These are phyloP conservation scores for Mastigias papua DNA, from an alignment of 30 jellyfish, hydroid and myxozoan species.

Conservation along the genomic window DNA sequence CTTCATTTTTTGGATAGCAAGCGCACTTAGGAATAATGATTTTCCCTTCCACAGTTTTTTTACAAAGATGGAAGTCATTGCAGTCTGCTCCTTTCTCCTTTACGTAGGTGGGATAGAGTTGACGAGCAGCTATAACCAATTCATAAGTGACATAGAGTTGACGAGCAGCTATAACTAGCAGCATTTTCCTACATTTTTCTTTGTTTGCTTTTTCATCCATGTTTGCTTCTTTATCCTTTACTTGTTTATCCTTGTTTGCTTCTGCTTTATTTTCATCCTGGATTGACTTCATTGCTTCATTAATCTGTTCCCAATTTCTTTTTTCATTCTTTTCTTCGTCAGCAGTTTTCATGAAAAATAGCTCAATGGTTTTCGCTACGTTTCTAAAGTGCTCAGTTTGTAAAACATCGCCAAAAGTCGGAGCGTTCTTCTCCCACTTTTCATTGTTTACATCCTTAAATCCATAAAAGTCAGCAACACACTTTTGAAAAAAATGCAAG, in stretches of 20 bases:
- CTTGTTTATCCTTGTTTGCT: no score
- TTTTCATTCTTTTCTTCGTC: not conserved
- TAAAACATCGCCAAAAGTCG: not conserved
- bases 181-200: not conserved
- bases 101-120: not conserved
- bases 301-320: not conserved
- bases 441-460: not conserved
- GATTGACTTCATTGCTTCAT: not conserved
- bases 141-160: no score
- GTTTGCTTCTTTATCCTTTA: no score
- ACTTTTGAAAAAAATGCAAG: not conserved
- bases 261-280: no score
- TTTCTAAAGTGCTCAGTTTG: not conserved
- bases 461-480: not conserved
- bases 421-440: not conserved
- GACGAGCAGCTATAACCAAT: no score
- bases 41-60: not conserved
- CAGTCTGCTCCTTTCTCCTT: not conserved
- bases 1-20: constrained; percentile 27
- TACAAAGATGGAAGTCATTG: not conserved
- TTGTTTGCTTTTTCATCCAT: no score
- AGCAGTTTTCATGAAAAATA: not conserved
- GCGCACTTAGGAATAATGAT: constrained; percentile 6
- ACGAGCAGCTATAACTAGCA: not conserved
- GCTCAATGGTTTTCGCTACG: not conserved